Percentiles rank a stretch among this genome's conserved stretches.
phyloP scores from a whole-genome alignment of 2,888 invertebrate genomes.

The Horisme vitalbata region DNA sequence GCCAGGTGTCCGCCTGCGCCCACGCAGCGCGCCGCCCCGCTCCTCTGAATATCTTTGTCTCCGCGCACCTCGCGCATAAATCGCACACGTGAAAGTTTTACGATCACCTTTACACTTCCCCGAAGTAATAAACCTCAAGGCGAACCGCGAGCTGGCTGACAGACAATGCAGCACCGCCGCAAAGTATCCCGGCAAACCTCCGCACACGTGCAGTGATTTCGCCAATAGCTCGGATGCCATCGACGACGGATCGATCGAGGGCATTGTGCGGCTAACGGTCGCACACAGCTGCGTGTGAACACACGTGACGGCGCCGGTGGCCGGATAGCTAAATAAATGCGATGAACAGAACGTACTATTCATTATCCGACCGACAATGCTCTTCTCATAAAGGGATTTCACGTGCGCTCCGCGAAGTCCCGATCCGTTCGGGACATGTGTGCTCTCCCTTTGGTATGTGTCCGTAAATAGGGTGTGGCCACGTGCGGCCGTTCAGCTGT shows the following conservation, averaged over 20 bases:
- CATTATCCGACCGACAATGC: conserved; percentile 78
- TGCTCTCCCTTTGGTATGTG: conserved; percentile 77
- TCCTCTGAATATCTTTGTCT: conserved; percentile 76
- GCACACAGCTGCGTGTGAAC: conserved; percentile 78
- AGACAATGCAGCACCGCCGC: conserved; percentile 70
- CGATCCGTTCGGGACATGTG: conserved; percentile 82
- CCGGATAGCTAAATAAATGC: conserved; percentile 82
- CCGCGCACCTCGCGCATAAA: conserved; percentile 71
- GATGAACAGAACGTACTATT: conserved; percentile 73
- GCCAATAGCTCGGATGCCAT: conserved; percentile 75
- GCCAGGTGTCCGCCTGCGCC: conserved; percentile 80
- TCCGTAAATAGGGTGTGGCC: conserved; percentile 83
- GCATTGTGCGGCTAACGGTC: conserved; percentile 82
- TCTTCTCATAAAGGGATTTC: conserved; percentile 81
- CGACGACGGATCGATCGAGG: conserved; percentile 78
- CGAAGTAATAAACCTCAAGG: conserved; percentile 69
- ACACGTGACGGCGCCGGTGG: conserved; percentile 79
- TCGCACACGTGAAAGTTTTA: conserved; percentile 81
- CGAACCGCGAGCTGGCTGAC: conserved; percentile 43
- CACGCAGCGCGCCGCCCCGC: conserved; percentile 55
- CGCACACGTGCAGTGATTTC: conserved; percentile 75
- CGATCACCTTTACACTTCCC: conserved; percentile 76
- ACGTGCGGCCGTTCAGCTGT: conserved; percentile 81
- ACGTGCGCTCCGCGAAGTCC: conserved; percentile 80
- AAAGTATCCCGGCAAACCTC: conserved; percentile 65